A percentile compares a stretch with the other conserved stretches of the same genome.
Evolutionary conservation across 2,888 invertebrate species (phyloP).

Genomic region (Microdon myrmicae): DNA sequence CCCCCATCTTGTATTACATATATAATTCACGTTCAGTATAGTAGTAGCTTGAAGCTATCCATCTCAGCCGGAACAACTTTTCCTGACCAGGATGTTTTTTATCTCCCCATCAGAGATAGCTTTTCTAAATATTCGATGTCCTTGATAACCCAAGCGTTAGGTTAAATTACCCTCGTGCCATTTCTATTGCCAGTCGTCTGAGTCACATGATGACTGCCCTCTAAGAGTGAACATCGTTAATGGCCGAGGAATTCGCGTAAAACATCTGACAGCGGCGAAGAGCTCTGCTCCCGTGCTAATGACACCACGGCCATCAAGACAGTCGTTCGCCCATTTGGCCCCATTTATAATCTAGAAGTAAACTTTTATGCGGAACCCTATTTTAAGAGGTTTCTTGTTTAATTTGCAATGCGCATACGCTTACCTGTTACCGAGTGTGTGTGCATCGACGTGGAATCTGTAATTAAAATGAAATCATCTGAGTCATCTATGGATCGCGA

Average conservation of each 20-base stretch:
- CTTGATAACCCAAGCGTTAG: no score
- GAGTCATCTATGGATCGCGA: slow-evolving; percentile 39
- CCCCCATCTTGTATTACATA: no score
- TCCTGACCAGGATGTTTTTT: no score
- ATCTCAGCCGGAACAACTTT: no score
- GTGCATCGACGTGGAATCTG: slow-evolving; percentile 33
- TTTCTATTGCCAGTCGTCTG: no score
- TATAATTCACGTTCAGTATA: no score
- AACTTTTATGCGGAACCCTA: slow-evolving; percentile 38
- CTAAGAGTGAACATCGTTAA: slow-evolving; percentile 1
- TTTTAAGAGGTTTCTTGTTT: slow-evolving; percentile 14
- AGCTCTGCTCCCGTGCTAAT: slow-evolving; percentile 22
- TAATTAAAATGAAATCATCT: slow-evolving; percentile 53
- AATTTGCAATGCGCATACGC: no score
- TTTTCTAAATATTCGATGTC: no score
- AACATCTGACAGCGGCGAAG: slow-evolving; percentile 2
- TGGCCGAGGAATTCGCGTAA: slow-evolving; percentile 12
- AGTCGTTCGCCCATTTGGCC: slow-evolving; percentile 18
- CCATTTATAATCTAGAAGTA: slow-evolving; percentile 39
- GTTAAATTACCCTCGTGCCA: no score
- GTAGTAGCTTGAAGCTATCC: no score
- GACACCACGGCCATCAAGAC: slow-evolving; percentile 21
- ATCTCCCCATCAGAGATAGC: no score
- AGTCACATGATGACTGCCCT: no score
- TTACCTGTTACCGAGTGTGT: slow-evolving; percentile 5